Base-by-base conservation (phyloP, 2,797 vertebrate genomes). In the Nyctalus aviator region DNA sequence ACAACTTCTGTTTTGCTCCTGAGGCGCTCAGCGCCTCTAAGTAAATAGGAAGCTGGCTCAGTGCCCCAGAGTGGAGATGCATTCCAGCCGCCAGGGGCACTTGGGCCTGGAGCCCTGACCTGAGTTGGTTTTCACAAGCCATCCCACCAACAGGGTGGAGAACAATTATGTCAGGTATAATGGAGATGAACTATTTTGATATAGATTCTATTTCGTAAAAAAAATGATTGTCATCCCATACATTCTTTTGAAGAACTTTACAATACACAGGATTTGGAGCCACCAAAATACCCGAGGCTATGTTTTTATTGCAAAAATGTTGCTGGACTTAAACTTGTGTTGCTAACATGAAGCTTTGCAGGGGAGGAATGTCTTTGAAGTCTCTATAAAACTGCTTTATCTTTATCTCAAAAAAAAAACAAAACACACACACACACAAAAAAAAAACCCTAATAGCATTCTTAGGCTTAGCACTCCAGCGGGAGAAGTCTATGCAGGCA, bases 1-100 rank as follows among this genome's bases (percentile, higher is more conserved):
- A 96, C 93, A 59, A 86, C 87, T 85, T 95, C 73, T 90, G 73
- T 69, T 77, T 81, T 44, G 84, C 89, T 91, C 46, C 69, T 11
- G 44, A 79, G 64, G 37, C 78, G 27, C 73, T 78, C 77, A 44
- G 2, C 2, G 77, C 59, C 77, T 90, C 48, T 85, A 53, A 93
- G 76, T 62, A 85, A 94, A 92, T 37, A 95, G 90, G 78, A 95
- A 96, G 66, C 77, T 93, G 92, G 90, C 92, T 69, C 53, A 1
- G 44, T 13, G 94, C 48, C 84, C n/a, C 17, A 18, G 44, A 2
- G 11, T 5, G 23, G 66, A 88, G 84, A 87, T 27, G 83, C 92
- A 93, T 91, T 93, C 90, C 93, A 32, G 7, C 35, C 91, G 88
- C 91, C 48, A 77, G 69, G 64, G 91, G 77, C 17, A 5, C n/a